Percentiles rank a stretch among this genome's conserved stretches.
These are phyloP conservation scores for Crotalus helleri DNA, from an alignment of 2,113 vertebrate species.

Conservation along the genomic window DNA sequence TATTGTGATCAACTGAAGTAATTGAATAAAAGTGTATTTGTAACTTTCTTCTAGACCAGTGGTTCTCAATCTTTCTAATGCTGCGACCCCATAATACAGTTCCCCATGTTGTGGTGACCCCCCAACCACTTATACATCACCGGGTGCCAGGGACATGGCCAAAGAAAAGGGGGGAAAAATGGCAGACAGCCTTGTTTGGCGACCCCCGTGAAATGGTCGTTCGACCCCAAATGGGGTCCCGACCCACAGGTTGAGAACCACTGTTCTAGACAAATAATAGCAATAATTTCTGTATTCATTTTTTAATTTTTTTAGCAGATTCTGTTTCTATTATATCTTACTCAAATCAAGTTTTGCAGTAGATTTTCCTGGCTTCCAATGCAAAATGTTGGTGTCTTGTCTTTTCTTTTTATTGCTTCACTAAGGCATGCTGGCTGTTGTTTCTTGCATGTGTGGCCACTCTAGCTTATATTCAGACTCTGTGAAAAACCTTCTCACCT, in stretches of 20 bases:
- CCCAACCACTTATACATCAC: too few relatives aligned
- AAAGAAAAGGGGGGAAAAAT: too few relatives aligned
- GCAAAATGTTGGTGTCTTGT: slow-evolving; percentile 68
- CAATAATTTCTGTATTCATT: not conserved
- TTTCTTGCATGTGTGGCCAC: slow-evolving; percentile 80
- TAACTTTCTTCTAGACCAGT: not conserved
- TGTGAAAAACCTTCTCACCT: slow-evolving; percentile 87
- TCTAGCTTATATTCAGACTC: slow-evolving; percentile 82
- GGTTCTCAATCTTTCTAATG: too few relatives aligned
- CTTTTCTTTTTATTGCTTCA: slow-evolving; percentile 75
- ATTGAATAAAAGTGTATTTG: not conserved
- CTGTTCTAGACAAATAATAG: not conserved
- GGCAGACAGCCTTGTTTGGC: too few relatives aligned
- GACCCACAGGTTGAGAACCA: too few relatives aligned
- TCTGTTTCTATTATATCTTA: slow-evolving; percentile 32
- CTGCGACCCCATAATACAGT: too few relatives aligned
- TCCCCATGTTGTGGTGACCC: too few relatives aligned
- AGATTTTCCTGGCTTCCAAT: slow-evolving; percentile 61
- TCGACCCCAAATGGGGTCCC: too few relatives aligned
- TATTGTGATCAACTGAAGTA: not conserved
- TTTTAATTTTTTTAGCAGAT: slow-evolving; percentile 27
- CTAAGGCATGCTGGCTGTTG: slow-evolving; percentile 82
- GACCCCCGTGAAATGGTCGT: too few relatives aligned
- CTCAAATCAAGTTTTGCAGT: slow-evolving; percentile 35
- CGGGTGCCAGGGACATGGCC: too few relatives aligned